Conservation (phyloP, 2,888 invertebrate genomes). For the Protodeltote pygarga region DNA sequence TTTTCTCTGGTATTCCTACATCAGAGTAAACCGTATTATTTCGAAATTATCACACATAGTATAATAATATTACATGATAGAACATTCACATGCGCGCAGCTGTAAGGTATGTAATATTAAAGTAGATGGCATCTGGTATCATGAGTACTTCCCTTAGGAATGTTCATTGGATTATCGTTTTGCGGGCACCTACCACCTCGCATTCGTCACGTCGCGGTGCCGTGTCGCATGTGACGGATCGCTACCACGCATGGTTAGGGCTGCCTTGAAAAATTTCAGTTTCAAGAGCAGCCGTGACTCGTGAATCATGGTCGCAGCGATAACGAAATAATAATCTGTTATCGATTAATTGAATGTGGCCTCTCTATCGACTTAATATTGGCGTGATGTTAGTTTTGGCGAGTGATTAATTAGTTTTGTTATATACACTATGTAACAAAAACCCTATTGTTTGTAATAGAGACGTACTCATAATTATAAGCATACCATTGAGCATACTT, state of each 20-base stretch:
- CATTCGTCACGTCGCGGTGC: conserved; percentile 50
- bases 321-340: too few relatives aligned
- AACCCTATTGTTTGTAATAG: too few relatives aligned
- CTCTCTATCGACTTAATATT: too few relatives aligned
- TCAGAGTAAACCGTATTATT: conserved; percentile 1
- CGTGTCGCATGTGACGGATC: conserved; percentile 52
- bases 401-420: too few relatives aligned
- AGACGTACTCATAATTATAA: too few relatives aligned
- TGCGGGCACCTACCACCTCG: conserved; percentile 31
- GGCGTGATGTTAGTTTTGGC: too few relatives aligned
- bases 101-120: conserved; percentile 45
- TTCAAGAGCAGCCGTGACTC: not conserved
- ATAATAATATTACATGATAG: conserved; percentile 19
- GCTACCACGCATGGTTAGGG: conserved; percentile 31
- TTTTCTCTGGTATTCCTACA: conserved; percentile 7
- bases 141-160: conserved; percentile 43
- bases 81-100: conserved; percentile 19
- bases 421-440: too few relatives aligned
- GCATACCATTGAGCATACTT: too few relatives aligned
- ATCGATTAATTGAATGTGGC: too few relatives aligned
- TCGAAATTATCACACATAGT: conserved; percentile 15
- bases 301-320: too few relatives aligned
- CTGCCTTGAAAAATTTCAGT: conserved; percentile 11
- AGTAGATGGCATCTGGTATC: conserved; percentile 35
- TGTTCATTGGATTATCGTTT: conserved; percentile 49